Conservation (phyloP, 2,797 vertebrate genomes). For the Epinephelus malabaricus region DNA sequence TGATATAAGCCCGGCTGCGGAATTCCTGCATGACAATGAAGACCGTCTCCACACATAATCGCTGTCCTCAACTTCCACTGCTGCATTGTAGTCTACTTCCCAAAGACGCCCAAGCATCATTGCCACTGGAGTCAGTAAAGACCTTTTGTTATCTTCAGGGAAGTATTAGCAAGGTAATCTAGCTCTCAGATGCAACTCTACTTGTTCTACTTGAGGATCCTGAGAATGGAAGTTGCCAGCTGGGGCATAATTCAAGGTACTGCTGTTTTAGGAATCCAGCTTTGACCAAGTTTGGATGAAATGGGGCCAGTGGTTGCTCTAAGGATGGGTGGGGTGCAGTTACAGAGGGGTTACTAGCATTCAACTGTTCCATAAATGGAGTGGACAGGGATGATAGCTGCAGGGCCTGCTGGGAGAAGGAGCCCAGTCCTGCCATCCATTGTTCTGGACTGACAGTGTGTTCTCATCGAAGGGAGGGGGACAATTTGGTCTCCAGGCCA, state of each 20-base stretch:
- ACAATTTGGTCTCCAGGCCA: slow-evolving; percentile 28
- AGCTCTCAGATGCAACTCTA: slow-evolving; percentile 24
- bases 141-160: slow-evolving; percentile 49
- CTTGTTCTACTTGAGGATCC: slow-evolving; percentile 31
- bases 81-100: slow-evolving; percentile 61
- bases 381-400: slow-evolving; percentile 63
- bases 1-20: slow-evolving; percentile 55
- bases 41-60: slow-evolving; percentile 63
- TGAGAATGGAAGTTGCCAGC: slow-evolving; percentile 33
- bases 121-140: slow-evolving; percentile 23
- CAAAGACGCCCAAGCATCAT: slow-evolving; percentile 45
- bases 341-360: slow-evolving; percentile 20
- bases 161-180: slow-evolving; percentile 54
- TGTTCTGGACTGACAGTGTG: slow-evolving; percentile 72
- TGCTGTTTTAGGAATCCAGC: slow-evolving; percentile 33
- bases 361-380: slow-evolving; percentile 72
- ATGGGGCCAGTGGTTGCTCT: slow-evolving; percentile 16
- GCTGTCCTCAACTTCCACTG: slow-evolving; percentile 59
- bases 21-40: slow-evolving; percentile 83
- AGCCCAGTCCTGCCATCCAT: slow-evolving; percentile 43
- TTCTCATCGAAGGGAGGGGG: slow-evolving; percentile 50
- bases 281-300: slow-evolving; percentile 32
- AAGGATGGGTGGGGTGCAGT: slow-evolving; percentile 14
- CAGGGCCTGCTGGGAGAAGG: slow-evolving; percentile 61
- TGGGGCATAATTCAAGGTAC: slow-evolving; percentile 27